phyloP scores from a whole-genome alignment of 2,888 invertebrate genomes.

The Cephus rjabovi region DNA sequence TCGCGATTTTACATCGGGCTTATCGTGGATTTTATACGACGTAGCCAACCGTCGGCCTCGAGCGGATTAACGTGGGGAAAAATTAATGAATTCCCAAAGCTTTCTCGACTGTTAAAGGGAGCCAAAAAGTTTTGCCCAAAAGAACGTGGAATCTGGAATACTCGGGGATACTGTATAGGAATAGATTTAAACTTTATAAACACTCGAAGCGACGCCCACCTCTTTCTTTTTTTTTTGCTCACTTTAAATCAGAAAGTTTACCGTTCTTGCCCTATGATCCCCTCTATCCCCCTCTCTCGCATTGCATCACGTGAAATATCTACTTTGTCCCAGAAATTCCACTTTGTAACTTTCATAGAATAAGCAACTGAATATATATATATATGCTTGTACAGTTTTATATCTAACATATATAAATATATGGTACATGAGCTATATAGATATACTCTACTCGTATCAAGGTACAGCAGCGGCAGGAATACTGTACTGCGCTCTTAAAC shows the following conservation, averaged over 20 bases:
- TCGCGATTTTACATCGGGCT: not conserved
- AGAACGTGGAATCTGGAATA: not conserved
- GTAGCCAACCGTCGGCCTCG: not conserved
- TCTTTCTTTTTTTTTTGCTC: not conserved
- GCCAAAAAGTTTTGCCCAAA: not conserved
- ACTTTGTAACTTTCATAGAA: conserved; percentile 14
- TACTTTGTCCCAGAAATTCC: conserved; percentile 6
- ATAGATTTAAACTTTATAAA: conserved; percentile 3
- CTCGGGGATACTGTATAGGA: not conserved
- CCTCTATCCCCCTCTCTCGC: not conserved
- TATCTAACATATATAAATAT: not conserved
- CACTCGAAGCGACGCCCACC: not conserved
- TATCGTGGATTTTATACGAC: not conserved
- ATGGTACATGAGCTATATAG: not conserved
- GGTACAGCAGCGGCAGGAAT: not conserved
- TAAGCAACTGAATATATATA: not conserved
- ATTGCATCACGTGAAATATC: not conserved
- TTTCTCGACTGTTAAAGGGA: not conserved
- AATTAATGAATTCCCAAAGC: not conserved
- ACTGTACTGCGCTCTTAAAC: not conserved
- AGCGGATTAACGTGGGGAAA: not conserved
- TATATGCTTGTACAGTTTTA: no score
- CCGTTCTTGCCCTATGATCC: not conserved
- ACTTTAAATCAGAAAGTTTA: not conserved
- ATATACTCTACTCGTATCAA: not conserved